Conservation (phyloP, 2,888 invertebrate species). For the Hypena proboscidalis region DNA sequence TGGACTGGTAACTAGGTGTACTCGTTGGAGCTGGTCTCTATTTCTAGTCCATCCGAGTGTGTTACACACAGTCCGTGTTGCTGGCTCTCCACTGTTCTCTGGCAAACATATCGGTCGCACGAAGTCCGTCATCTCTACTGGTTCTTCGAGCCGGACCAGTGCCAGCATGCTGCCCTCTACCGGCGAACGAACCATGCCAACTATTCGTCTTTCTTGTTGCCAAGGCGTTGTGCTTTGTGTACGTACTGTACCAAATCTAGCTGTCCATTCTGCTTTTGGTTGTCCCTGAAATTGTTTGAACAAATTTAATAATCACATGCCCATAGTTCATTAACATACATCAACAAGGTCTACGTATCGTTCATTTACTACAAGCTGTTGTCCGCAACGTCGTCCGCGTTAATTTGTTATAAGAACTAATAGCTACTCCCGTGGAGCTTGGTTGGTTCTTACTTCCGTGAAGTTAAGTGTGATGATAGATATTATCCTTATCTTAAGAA, state of each 20-base stretch:
- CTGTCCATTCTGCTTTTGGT: constrained; percentile 95
- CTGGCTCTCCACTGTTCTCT: constrained; percentile 72
- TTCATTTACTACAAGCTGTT: too few relatives aligned
- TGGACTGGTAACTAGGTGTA: constrained; percentile 90
- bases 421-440: too few relatives aligned
- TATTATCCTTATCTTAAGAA: too few relatives aligned
- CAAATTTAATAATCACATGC: too few relatives aligned
- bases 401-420: too few relatives aligned
- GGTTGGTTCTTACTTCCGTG: too few relatives aligned
- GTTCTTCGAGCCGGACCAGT: constrained; percentile 91
- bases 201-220: constrained; percentile 93
- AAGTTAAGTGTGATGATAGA: too few relatives aligned
- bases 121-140: constrained; percentile 91
- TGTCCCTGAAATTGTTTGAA: constrained; percentile 90
- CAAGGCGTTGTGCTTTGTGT: constrained; percentile 93
- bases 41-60: constrained; percentile 95
- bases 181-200: constrained; percentile 95
- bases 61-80: constrained; percentile 86
- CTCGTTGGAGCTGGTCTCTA: constrained; percentile 92
- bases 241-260: constrained; percentile 90
- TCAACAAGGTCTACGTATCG: too few relatives aligned
- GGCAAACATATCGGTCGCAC: constrained; percentile 93
- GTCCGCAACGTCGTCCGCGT: too few relatives aligned
- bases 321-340: too few relatives aligned
- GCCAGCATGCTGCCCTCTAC: constrained; percentile 95